phyloP scores from a whole-genome alignment of 2,888 invertebrate species.

The Antitype chi region DNA sequence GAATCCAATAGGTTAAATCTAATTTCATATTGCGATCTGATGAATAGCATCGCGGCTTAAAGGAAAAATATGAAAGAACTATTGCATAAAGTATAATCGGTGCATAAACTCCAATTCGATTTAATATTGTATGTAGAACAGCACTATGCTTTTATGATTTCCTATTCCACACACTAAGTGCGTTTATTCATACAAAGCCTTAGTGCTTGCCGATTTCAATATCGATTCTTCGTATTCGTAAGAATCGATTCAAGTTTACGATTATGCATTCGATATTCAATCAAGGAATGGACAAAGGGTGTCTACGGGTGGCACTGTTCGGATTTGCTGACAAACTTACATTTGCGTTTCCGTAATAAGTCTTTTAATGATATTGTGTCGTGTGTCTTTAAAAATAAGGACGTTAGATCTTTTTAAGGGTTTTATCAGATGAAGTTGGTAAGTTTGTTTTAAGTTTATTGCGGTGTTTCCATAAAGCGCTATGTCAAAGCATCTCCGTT shows the following conservation, averaged over 20 bases:
- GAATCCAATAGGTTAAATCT: neutral
- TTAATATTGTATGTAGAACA: constrained; percentile 63
- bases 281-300: constrained; percentile 82
- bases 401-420: constrained; percentile 6
- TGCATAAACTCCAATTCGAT: constrained; percentile 51
- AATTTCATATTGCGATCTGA: constrained; percentile 1
- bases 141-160: constrained; percentile 67
- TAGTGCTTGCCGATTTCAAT: constrained; percentile 79
- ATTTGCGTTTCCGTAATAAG: constrained; percentile 18
- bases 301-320: constrained; percentile 72
- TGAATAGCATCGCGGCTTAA: constrained; percentile 11
- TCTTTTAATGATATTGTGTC: constrained; percentile 44
- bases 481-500: constrained; percentile 76
- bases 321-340: constrained; percentile 61
- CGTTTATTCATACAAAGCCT: constrained; percentile 71
- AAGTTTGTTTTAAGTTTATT: constrained; percentile 69
- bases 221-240: constrained; percentile 80
- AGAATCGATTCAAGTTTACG: constrained; percentile 86
- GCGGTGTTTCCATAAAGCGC: constrained; percentile 75
- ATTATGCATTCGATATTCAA: constrained; percentile 86
- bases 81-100: constrained; percentile 36
- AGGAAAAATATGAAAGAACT: constrained; percentile 46
- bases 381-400: constrained; percentile 30
- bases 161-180: constrained; percentile 65
- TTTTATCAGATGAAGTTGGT: constrained; percentile 29